Percentiles rank a stretch among this genome's conserved stretches.
These are phyloP conservation scores for Gnathonemus longibarbis DNA, from an alignment of 2,113 vertebrate genomes.

Conservation along the genomic window DNA sequence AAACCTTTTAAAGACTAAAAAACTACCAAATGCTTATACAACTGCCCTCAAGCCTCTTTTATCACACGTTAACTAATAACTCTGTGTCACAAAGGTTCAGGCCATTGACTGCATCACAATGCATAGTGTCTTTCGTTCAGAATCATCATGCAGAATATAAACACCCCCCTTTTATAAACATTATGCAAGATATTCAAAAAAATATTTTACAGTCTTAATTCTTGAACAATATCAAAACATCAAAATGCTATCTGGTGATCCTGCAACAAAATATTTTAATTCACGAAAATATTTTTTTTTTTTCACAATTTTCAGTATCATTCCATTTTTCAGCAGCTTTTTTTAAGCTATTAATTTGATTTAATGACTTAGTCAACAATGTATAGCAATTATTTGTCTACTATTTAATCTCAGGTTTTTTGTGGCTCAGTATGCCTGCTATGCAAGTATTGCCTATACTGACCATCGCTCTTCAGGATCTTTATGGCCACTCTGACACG, in stretches of 20 bases:
- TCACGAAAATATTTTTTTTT: neutral
- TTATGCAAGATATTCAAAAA: neutral
- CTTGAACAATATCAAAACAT: neutral
- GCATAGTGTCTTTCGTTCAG: neutral
- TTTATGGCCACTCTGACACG: conserved; percentile 55
- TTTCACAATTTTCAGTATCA: neutral
- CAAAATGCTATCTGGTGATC: neutral
- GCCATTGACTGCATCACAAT: neutral
- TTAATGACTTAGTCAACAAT: neutral
- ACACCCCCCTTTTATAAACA: neutral
- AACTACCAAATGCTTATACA: neutral
- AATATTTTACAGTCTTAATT: neutral
- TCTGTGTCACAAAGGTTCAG: neutral
- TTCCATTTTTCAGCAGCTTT: neutral
- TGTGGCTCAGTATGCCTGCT: neutral
- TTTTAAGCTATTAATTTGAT: neutral
- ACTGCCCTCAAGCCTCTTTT: neutral
- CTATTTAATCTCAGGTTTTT: neutral
- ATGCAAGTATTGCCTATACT: conserved; percentile 11
- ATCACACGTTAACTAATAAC: neutral
- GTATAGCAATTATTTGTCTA: neutral
- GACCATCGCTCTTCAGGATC: conserved; percentile 49
- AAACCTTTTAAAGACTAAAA: neutral
- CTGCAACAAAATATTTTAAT: neutral
- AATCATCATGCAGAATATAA: neutral